phyloP scores from a whole-genome alignment of 30 jellyfish, hydroid and myxozoan species.

The Hydractinia echinata region DNA sequence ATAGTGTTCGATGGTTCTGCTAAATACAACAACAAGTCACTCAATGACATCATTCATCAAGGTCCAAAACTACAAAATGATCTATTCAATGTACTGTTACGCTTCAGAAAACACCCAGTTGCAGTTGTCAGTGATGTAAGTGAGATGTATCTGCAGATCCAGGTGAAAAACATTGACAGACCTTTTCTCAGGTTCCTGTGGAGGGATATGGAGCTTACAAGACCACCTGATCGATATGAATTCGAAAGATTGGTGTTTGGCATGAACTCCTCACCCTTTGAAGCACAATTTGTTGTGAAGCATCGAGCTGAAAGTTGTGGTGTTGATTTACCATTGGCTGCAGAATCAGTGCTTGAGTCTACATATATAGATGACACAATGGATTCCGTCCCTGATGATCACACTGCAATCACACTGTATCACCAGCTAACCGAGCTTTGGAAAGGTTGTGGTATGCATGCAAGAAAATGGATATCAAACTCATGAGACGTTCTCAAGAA shows the following conservation, averaged over 20 bases:
- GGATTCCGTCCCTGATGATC: slow-evolving; percentile 45
- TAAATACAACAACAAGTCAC: slow-evolving; percentile 30
- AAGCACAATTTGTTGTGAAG: slow-evolving; percentile 40
- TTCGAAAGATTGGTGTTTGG: slow-evolving; percentile 57
- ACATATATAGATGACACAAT: slow-evolving; percentile 64
- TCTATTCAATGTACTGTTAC: neutral
- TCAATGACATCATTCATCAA: slow-evolving; percentile 20
- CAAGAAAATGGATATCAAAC: slow-evolving; percentile 55
- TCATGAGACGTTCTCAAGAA: slow-evolving; percentile 32
- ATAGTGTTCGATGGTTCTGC: slow-evolving; percentile 37
- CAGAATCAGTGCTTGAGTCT: slow-evolving; percentile 48
- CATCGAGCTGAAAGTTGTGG: slow-evolving; percentile 30
- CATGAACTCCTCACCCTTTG: slow-evolving; percentile 33
- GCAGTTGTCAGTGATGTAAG: slow-evolving; percentile 57
- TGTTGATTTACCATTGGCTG: slow-evolving; percentile 42
- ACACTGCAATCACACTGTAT: slow-evolving; percentile 27
- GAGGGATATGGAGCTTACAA: slow-evolving; percentile 36
- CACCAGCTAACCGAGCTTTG: slow-evolving; percentile 34
- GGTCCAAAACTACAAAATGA: slow-evolving; percentile 34
- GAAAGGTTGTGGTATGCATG: slow-evolving; percentile 64
- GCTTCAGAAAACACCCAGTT: slow-evolving; percentile 53
- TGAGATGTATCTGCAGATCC: slow-evolving; percentile 45
- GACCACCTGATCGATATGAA: slow-evolving; percentile 45
- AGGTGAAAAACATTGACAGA: slow-evolving; percentile 22
- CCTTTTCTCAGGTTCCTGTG: slow-evolving; percentile 44